These are phyloP conservation scores for Antennarius maculatus DNA, from an alignment of 2,797 vertebrate species.

Conservation along the genomic window DNA sequence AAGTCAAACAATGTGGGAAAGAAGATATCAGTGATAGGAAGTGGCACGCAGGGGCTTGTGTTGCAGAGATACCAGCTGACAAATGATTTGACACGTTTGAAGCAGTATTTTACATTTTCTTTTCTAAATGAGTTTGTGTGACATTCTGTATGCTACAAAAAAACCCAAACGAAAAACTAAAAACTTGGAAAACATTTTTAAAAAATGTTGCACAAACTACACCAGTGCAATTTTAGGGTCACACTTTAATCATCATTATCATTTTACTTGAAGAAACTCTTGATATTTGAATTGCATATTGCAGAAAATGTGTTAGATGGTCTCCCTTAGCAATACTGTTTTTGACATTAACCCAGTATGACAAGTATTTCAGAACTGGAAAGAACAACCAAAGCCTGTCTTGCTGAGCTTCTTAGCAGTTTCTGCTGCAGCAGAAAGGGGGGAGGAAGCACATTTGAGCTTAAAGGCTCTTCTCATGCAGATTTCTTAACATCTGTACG, in stretches of 20 bases:
- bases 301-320: conserved; percentile 28
- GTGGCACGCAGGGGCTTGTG: neutral
- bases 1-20: neutral
- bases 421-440: neutral
- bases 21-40: neutral
- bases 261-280: neutral
- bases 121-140: neutral
- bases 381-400: conserved; percentile 32
- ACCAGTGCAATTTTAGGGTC: neutral
- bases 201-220: neutral
- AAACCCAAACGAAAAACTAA: too few species aligned
- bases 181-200: too few species aligned
- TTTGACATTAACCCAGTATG: conserved; percentile 38
- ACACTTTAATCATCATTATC: neutral
- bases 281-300: conserved; percentile 1
- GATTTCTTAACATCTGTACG: conserved; percentile 5
- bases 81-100: too few species aligned
- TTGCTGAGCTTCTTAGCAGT: neutral
- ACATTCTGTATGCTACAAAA: neutral
- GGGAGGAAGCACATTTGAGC: conserved; percentile 2
- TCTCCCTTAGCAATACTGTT: conserved; percentile 9
- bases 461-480: conserved; percentile 8
- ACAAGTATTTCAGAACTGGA: conserved; percentile 41
- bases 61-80: neutral
- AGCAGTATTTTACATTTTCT: neutral